Evolutionary conservation across 1,140 invertebrate genomes (phyloP).

Genomic region (Caenorhabditis brenneri): DNA sequence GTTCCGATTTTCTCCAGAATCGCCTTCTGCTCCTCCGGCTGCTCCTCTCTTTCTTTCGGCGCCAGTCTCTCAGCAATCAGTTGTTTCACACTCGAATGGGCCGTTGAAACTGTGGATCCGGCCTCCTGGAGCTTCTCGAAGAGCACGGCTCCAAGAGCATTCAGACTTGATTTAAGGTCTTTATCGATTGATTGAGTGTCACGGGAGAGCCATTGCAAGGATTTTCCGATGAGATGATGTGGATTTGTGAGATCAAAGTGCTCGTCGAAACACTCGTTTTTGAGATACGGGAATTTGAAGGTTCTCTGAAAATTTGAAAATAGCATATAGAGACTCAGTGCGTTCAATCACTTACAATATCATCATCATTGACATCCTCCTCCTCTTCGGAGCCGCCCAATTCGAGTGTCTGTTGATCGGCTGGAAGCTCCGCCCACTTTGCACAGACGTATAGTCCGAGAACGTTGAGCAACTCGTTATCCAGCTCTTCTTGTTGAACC

Average conservation of each 20-base stretch:
- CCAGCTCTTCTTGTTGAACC: constrained; percentile 87
- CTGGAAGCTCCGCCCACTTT: constrained; percentile 74
- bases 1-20: constrained; percentile 18
- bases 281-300: constrained; percentile 80
- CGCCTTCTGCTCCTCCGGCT: not conserved
- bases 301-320: constrained; percentile 74
- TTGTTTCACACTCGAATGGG: not conserved
- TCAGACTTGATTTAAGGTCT: constrained; percentile 16
- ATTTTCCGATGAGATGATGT: constrained; percentile 80
- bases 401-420: constrained; percentile 67
- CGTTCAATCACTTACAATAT: constrained; percentile 43
- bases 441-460: constrained; percentile 80
- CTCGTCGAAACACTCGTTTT: constrained; percentile 83
- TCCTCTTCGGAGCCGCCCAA: constrained; percentile 62
- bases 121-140: constrained; percentile 13
- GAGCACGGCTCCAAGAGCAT: constrained; percentile 41
- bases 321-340: not conserved
- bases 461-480: constrained; percentile 78
- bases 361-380: constrained; percentile 70
- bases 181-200: constrained; percentile 68
- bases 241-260: constrained; percentile 83
- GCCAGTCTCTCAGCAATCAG: not conserved
- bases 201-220: constrained; percentile 76
- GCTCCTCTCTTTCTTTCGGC: constrained; percentile 15
- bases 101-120: not conserved